Evolutionary conservation across 2,888 invertebrate species (phyloP).

Genomic region (Ormyrus nitidulus): DNA sequence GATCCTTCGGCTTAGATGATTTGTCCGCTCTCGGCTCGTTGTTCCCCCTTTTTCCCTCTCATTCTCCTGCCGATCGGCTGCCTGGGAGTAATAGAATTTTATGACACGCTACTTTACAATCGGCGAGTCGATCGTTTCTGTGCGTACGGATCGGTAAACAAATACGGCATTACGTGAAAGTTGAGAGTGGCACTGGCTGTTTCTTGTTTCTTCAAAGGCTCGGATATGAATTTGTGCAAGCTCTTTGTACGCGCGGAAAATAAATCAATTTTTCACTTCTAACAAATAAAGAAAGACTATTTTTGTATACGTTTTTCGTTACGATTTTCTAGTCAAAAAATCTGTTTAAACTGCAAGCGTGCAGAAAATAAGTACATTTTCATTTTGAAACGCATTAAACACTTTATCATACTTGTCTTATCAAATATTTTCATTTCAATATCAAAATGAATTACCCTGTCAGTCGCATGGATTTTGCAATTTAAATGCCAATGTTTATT

Average conservation of each 20-base stretch:
- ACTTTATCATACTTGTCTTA: too few relatives aligned
- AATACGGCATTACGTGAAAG: conserved; percentile 23
- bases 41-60: background rate
- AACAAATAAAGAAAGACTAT: background rate
- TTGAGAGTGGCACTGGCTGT: background rate
- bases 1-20: conserved; percentile 20
- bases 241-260: background rate
- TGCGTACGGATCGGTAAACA: conserved; percentile 9
- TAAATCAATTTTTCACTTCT: conserved; percentile 2
- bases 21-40: background rate
- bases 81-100: background rate
- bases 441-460: too few relatives aligned
- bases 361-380: too few relatives aligned
- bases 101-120: background rate
- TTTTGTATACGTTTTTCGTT: too few relatives aligned
- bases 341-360: too few relatives aligned
- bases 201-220: too few relatives aligned
- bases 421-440: too few relatives aligned
- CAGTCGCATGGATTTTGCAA: too few relatives aligned
- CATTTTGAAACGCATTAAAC: too few relatives aligned
- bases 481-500: too few relatives aligned
- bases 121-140: background rate
- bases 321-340: too few relatives aligned
- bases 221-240: background rate
- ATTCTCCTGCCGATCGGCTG: background rate